Evolutionary conservation across 2,888 invertebrate species (phyloP), one percentile per base, ranked within the genome.

Genomic region (Dasypolia templi): DNA sequence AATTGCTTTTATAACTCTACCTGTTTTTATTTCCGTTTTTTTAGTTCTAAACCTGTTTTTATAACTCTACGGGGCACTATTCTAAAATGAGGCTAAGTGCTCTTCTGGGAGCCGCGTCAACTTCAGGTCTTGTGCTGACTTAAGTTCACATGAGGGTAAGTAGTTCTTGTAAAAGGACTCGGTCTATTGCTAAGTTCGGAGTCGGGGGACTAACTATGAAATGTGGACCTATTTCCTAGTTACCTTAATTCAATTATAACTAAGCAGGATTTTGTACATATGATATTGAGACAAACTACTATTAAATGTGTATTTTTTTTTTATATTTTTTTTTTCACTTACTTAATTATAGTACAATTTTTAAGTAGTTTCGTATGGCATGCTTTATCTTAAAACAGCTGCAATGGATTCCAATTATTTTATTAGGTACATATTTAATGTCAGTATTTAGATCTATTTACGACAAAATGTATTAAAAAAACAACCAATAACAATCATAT

Each of bases 51-150:
- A n/a, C n/a, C n/a, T 12, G 14, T 29, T n/a, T 46, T 59, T 19
- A 22, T 53, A 32, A 39, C 46, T 39, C 3, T 17, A n/a, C 11
- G 0, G 53, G 35, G 58, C 22, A 55, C 19, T 46, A 55, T 22
- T 29, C 42, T 26, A 3, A 49, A 62, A 61, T 0, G 9, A 22
- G 17, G 32, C 17, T 49, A 75, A 42, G 17, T 55, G 22, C n/a
- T 42, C 75, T 42, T 32, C 32, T 22, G 59, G 39, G 65, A 49
- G 39, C 32, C n/a, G 19, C 22, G 32, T 55, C 53, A 55, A 55
- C 66, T 66, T 67, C 14, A 62, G 42, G 26, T 53, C 51, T 66
- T 44, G 46, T 58, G 51, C 39, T 51, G 55, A 65, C 26, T 29
- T 42, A 64, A 59, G 14, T 6, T 49, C 29, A 58, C 59, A 32